Base-by-base conservation (phyloP, 2,888 invertebrate species). In the Mythimna pallens region DNA sequence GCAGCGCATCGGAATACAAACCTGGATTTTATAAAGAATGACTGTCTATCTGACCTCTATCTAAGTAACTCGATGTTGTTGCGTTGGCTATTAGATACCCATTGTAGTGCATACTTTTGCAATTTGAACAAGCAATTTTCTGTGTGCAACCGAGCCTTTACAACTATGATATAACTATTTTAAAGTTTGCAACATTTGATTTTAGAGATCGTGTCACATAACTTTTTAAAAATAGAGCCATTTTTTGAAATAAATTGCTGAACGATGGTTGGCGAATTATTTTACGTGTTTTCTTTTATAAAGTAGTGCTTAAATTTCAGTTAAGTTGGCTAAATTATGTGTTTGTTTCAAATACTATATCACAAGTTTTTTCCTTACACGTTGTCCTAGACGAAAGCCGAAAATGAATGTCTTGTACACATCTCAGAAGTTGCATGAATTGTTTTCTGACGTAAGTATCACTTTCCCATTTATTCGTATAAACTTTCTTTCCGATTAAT, bases 321-420 rank as follows among this genome's bases (percentile, higher is more conserved):
- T 54, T 12, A 12, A 40, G 40, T 66, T 50, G 9, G 14, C 57
- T 22, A 81, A 81, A 84, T 81, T 81, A 84, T 81, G 78, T 73
- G 78, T 84, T 43, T 65, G 54, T 62, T 71, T 57, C 54, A 62
- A 80, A 62, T 77, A 55, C 20, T 65, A 8, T 73, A n/a, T 25
- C 30, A 40, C 0, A 10, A 58, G 65, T 69, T 74, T 65, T 80
- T 72, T 81, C 43, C 63, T 54, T 12, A 2, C 7, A 2, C 4
- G 61, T 25, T 36, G 47, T 47, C 65, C 50, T 70, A 69, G 34
- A 62, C 40, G 65, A 7, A 22, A 69, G 17, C 70, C 69, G 47
- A 86, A 83, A 73, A 92, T 91, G 91, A 89, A 91, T 71, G 82
- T 91, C 65, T 73, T 91, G 36, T 90, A 91, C 87, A 85, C 89